Base-by-base conservation (phyloP, 2,888 invertebrate genomes). In the Mystacides longicornis region DNA sequence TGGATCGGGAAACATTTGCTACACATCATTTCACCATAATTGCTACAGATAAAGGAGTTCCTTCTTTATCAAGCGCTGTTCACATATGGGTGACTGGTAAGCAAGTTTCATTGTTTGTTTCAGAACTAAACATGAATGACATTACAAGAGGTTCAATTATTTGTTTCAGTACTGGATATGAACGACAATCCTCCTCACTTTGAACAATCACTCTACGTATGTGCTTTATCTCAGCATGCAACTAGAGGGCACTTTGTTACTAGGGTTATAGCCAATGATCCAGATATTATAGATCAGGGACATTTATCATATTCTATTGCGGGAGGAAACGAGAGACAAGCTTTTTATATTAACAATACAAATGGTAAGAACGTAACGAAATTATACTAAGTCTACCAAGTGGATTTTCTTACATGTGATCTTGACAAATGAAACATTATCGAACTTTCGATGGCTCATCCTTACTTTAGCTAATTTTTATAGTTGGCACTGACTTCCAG, bases 161-260 rank as follows among this genome's bases (percentile, higher is more conserved):
- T 60, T 55, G 54, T 67, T 69, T 4, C 67, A 78, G 87, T 91
- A 16, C 71, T 83, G 59, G 90, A 91, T 68, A 81, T 88, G 72
- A 91, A 91, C 68, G 90, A 92, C 69, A 90, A 90, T 66, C 80
- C 87, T 3, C 90, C 91, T 1, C 81, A 80, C 66, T 87, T 89
- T 68, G 85, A 87, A 64, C 84, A 86, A 64, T 77, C 81, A 7
- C 81, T 86, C 1, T 90, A 89, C 69, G 81, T 80, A 27, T 85
- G 86, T 66, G 80, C 80, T 42, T 70, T 91, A 14, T 87, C 87
- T 3, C 83, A 89, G 63, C 82, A 85, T 65, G 88, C 88, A 1
- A 79, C 79, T 62, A 75, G 89, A 50, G 88, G 87, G 23, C 89
- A 90, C 69, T 88, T 92, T 68, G 87, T 92, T 5, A 86, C 86